Percentiles rank a stretch among this genome's conserved stretches.
These are phyloP conservation scores for Drosophila neotestacea DNA, from an alignment of 2,888 invertebrate species.

Conservation along the genomic window DNA sequence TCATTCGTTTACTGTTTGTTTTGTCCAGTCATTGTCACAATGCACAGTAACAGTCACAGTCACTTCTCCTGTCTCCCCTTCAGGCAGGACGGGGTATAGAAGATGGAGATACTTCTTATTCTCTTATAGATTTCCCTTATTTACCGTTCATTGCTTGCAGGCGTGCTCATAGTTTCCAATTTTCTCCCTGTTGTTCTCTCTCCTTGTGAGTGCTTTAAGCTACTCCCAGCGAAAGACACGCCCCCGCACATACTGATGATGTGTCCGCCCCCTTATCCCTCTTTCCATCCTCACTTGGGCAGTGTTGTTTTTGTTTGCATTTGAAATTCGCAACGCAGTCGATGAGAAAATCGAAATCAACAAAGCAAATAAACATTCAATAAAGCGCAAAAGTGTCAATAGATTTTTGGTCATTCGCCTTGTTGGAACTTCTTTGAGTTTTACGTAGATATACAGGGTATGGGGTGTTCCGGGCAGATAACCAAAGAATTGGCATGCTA, in stretches of 20 bases:
- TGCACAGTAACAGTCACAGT: constrained; percentile 40
- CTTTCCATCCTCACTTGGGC: background rate
- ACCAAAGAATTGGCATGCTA: constrained; percentile 56
- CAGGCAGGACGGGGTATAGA: background rate
- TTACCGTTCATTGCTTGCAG: constrained; percentile 57
- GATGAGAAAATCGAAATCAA: constrained; percentile 76
- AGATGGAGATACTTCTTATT: constrained; percentile 5
- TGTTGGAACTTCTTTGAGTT: background rate
- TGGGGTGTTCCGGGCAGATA: constrained; percentile 7
- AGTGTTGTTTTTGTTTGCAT: constrained; percentile 68
- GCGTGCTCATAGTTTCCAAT: constrained; percentile 54
- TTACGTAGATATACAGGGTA: background rate
- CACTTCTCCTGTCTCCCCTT: background rate
- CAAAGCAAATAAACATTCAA: constrained; percentile 79
- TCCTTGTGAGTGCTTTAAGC: constrained; percentile 38
- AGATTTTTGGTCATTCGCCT: constrained; percentile 59
- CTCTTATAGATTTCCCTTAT: constrained; percentile 43
- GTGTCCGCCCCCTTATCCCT: background rate
- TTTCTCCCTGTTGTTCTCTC: constrained; percentile 17
- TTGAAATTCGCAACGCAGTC: constrained; percentile 74
- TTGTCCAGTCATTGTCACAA: constrained; percentile 46
- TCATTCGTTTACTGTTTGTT: constrained; percentile 31
- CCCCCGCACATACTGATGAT: constrained; percentile 14
- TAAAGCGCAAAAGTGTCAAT: constrained; percentile 76
- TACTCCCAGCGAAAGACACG: constrained; percentile 25